Conservation (phyloP, 1,140 invertebrate species). For the Ptiloglossa arizonensis region DNA sequence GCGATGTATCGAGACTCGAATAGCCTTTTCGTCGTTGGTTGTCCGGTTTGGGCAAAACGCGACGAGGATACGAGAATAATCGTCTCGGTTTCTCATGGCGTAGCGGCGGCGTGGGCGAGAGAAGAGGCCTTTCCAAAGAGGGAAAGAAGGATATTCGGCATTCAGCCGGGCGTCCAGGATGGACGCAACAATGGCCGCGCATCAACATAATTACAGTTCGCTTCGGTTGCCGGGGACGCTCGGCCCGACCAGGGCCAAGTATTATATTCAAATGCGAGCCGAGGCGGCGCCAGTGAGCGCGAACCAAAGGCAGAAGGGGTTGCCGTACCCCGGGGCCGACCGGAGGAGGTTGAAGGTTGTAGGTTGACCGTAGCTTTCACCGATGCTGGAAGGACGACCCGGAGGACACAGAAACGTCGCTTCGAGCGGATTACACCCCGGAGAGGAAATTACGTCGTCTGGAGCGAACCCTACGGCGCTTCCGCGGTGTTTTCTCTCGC, state of each 20-base stretch:
- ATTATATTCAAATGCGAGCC: constrained; percentile 79
- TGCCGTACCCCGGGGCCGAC: constrained; percentile 63
- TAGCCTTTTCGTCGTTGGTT: neutral
- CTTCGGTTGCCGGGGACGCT: constrained; percentile 63
- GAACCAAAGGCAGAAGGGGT: constrained; percentile 62
- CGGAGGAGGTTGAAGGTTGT: constrained; percentile 72
- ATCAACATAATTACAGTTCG: constrained; percentile 80
- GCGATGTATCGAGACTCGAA: too few species aligned
- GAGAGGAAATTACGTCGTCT: constrained; percentile 78
- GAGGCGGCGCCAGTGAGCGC: constrained; percentile 70
- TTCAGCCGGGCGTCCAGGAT: constrained; percentile 62
- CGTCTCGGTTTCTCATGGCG: constrained; percentile 50
- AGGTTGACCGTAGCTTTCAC: constrained; percentile 64
- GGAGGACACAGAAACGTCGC: constrained; percentile 66
- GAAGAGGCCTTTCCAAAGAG: constrained; percentile 41
- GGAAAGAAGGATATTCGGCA: constrained; percentile 65
- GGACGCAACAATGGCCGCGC: constrained; percentile 71
- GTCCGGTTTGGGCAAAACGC: constrained; percentile 20
- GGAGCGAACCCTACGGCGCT: constrained; percentile 69
- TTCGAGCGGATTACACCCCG: constrained; percentile 54
- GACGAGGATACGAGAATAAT: constrained; percentile 42
- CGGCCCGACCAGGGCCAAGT: constrained; percentile 71
- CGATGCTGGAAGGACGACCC: constrained; percentile 62
- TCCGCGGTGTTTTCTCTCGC: constrained; percentile 52
- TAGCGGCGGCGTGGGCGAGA: constrained; percentile 62